Evolutionary conservation across 2,797 vertebrate genomes (phyloP).

Genomic region (Myiotriccus ornatus): DNA sequence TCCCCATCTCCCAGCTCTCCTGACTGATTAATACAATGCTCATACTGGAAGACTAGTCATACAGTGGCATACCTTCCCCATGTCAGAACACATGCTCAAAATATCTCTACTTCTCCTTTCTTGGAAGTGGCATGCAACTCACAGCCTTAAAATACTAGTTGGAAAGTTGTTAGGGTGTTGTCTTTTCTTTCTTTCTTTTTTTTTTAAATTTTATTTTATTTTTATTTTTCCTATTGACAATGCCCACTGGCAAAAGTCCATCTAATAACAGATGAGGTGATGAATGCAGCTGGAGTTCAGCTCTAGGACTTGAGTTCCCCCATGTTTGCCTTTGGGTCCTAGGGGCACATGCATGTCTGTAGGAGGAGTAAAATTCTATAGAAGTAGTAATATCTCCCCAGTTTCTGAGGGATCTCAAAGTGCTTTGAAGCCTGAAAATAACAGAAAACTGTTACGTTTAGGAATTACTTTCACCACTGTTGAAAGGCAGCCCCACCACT

Average conservation of each 20-base stretch:
- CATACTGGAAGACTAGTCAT: neutral
- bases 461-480: neutral
- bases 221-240: neutral
- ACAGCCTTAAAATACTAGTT: constrained; percentile 12
- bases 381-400: neutral
- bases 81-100: neutral
- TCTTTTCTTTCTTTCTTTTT: neutral
- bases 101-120: neutral
- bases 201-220: too few relatives aligned
- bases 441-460: neutral
- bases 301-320: neutral
- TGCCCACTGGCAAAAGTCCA: constrained; percentile 37
- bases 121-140: neutral
- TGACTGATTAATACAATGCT: neutral
- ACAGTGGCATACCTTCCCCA: neutral
- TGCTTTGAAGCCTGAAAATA: constrained; percentile 20
- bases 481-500: constrained; percentile 9
- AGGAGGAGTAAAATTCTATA: neutral
- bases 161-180: neutral
- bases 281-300: constrained; percentile 25
- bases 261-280: constrained; percentile 34
- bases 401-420: neutral
- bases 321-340: neutral
- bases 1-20: neutral
- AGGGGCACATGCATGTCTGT: neutral